These are phyloP conservation scores for Neostethus bicornis DNA, from an alignment of 2,797 vertebrate genomes.

Conservation along the genomic window DNA sequence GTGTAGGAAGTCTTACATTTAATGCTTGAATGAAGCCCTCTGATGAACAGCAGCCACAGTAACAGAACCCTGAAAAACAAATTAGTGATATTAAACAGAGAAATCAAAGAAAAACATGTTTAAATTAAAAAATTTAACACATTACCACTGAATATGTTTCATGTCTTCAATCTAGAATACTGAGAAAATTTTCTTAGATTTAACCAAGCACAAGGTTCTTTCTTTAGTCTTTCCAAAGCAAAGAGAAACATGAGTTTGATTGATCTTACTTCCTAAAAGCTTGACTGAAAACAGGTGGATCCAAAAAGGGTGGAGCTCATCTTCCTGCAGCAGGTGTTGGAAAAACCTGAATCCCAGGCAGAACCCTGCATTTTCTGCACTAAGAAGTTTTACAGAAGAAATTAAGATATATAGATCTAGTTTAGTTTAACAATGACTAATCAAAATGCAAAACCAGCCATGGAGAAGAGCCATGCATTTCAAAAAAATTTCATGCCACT, in stretches of 20 bases:
- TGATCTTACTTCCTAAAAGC: not conserved
- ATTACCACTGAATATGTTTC: slow-evolving; percentile 4
- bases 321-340: slow-evolving; percentile 6
- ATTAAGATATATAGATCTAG: too few relatives aligned
- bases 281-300: slow-evolving; percentile 18
- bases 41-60: slow-evolving; percentile 1
- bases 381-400: too few relatives aligned
- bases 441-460: too few relatives aligned
- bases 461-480: too few relatives aligned
- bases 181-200: not conserved
- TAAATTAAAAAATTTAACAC: not conserved
- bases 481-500: too few relatives aligned
- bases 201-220: not conserved
- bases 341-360: not conserved
- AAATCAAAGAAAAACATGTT: not conserved
- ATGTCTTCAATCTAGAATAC: not conserved
- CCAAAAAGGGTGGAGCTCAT: not conserved
- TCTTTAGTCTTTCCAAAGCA: not conserved
- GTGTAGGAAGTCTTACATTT: slow-evolving; percentile 5
- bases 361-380: not conserved
- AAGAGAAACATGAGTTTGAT: not conserved
- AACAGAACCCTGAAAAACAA: not conserved
- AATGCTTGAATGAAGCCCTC: slow-evolving; percentile 2
- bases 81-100: not conserved
- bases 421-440: too few relatives aligned